Base-by-base conservation (phyloP, 2,113 vertebrate species). In the Cervus canadensis region DNA sequence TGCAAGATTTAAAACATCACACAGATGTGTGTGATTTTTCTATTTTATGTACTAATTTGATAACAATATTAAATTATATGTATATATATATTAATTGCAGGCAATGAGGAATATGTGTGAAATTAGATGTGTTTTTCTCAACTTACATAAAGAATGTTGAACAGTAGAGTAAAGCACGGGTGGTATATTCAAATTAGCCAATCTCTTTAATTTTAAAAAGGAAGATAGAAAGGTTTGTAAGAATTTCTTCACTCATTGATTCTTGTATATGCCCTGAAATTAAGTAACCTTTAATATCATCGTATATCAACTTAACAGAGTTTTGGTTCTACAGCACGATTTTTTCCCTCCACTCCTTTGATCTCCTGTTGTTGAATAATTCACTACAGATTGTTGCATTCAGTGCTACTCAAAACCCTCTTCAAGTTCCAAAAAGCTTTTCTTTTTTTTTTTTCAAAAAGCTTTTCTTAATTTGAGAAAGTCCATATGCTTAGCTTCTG, bases 391-490 rank as follows among this genome's bases (percentile, higher is more conserved):
- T 87, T 90, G 30, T 67, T 97, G 84, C 28, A 97, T 86, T 87
- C 6, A 87, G 48, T 17, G 0, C 5, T 87, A 97, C 45, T 93
- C 67, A 87, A 62, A 93, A 95, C 64, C n/a, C 76, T 93, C 94
- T 97, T 71, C 87, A 64, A 92, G 52, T 95, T 91, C 45, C 64
- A 95, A 91, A 97, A 97, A 94, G 59, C 2, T 19, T 67, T 87
- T 94, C 83, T 94, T 95, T n/a, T n/a, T n/a, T n/a, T n/a, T n/a
- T n/a, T n/a, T n/a, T n/a, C 64, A 95, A 91, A 97, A 97, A 94
- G 59, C 2, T 19, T 67, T 87, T 94, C 83, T 94, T 95, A 90
- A 96, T 97, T 92, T 97, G 93, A 95, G 60, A 98, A 97, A 43
- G 26, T 94, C 45, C 30, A 84, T 56, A 97, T 97, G 97, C 62